Conservation (phyloP, 1,140 invertebrate species). For the Caenorhabditis latens region DNA sequence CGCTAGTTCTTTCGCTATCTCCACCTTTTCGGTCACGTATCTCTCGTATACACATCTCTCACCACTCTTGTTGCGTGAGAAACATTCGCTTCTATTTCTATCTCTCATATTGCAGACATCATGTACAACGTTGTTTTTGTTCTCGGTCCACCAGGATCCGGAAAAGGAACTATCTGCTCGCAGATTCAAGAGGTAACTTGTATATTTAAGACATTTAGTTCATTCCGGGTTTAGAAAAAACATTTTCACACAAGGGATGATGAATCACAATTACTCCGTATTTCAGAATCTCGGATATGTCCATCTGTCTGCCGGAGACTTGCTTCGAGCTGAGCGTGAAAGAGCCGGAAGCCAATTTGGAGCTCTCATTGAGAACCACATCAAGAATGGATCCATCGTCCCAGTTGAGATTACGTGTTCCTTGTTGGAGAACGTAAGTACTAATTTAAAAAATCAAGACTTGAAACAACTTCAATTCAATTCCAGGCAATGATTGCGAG, state of each 20-base stretch:
- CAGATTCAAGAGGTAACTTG: slow-evolving; percentile 85
- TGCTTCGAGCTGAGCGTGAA: slow-evolving; percentile 89
- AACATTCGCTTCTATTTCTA: neutral
- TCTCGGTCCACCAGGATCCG: slow-evolving; percentile 94
- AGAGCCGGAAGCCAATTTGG: slow-evolving; percentile 89
- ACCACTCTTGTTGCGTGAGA: neutral
- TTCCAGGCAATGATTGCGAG: slow-evolving; percentile 83
- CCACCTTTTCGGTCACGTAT: neutral
- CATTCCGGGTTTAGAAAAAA: no score
- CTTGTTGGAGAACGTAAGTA: slow-evolving; percentile 83
- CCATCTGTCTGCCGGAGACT: slow-evolving; percentile 96
- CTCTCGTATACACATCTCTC: neutral
- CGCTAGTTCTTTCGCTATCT: neutral
- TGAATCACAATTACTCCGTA: neutral
- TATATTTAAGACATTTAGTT: neutral
- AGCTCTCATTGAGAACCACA: slow-evolving; percentile 92
- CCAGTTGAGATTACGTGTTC: slow-evolving; percentile 99
- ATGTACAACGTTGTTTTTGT: slow-evolving; percentile 91
- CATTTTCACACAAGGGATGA: no score
- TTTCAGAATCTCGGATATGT: slow-evolving; percentile 87
- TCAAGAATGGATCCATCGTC: slow-evolving; percentile 94
- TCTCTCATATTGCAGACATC: neutral
- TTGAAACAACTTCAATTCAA: neutral
- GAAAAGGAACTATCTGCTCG: slow-evolving; percentile 96
- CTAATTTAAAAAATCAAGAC: neutral